Evolutionary conservation across 2,797 vertebrate species (phyloP).

Genomic region (Cyclura pinguis): DNA sequence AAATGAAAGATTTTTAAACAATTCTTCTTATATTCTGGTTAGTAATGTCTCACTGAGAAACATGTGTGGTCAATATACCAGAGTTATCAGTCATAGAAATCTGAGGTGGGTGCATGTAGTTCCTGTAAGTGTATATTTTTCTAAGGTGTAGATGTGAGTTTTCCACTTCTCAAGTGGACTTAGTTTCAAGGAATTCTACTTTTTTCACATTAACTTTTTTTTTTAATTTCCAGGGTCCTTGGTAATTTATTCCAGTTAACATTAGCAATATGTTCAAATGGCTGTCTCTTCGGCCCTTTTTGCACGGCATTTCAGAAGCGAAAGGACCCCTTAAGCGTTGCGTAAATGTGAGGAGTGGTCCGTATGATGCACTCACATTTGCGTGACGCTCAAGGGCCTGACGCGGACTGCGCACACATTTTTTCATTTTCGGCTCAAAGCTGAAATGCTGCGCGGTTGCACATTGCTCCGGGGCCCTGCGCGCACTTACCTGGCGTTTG

Average conservation of each 20-base stretch:
- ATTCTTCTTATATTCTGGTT: conserved; percentile 8
- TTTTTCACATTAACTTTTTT: neutral
- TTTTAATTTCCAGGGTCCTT: neutral
- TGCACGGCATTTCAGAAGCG: too few relatives aligned
- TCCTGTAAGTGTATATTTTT: neutral
- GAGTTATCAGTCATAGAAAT: neutral
- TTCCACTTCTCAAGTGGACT: neutral
- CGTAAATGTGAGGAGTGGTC: too few relatives aligned
- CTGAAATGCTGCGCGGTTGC: too few relatives aligned
- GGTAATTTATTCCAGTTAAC: neutral
- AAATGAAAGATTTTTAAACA: conserved; percentile 49
- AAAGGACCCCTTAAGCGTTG: too few relatives aligned
- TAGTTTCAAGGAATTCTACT: neutral
- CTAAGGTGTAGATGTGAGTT: neutral
- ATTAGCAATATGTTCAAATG: neutral
- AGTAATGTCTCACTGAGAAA: neutral
- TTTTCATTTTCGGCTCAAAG: too few relatives aligned
- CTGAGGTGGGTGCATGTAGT: neutral
- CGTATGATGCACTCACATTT: too few relatives aligned
- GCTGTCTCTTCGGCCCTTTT: too few relatives aligned
- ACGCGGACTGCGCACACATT: too few relatives aligned
- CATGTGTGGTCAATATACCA: conserved; percentile 10
- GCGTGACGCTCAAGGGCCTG: too few relatives aligned
- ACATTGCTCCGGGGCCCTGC: too few relatives aligned
- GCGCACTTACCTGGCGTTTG: too few relatives aligned